Base-by-base conservation (phyloP, 2,113 vertebrate species). In the Platycercus adscitus region DNA sequence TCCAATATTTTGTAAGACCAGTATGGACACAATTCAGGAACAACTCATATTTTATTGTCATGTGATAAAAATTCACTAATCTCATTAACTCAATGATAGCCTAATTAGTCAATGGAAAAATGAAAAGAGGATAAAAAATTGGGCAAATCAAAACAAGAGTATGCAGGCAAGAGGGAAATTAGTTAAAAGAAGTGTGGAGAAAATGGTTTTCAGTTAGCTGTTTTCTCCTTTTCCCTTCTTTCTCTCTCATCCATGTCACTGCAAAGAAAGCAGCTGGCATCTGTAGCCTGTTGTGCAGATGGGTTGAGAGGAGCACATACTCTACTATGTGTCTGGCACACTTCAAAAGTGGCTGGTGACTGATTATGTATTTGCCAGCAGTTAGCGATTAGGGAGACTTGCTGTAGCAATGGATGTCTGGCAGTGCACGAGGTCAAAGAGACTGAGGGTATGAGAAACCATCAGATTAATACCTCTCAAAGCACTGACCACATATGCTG, bases 251-350 rank as follows among this genome's bases (percentile, higher is more conserved):
- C 90, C 72, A 6, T 66, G 76, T 47, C 72, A 86, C 85, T 94
- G 64, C 77, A 47, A 93, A 80, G 55, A 80, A 60, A 88, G 91
- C 88, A 92, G 86, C 76, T 97, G 94, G 93, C 85, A 95, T 94
- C 72, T 91, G 82, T 95, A 88, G 91, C 88, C 91, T 64, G 95
- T 88, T 88, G 90, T 95, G 90, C 93, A 96, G 93, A 96, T 90
- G 93, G 92, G 92, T 88, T 91, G 93, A 95, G 95, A 88, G 95
- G 90, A 94, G 80, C 95, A 88, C 64, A 75, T 95, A 88, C 75
- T 86, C 91, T 43, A 66, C 63, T 55, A 26, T 17, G 17, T 80
- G 93, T 90, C 88, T 96, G 95, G 86, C 95, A 93, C 23, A 2
- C 68, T 88, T 88, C 76, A 64, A 1, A 71, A 91, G 90, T 83